Evolutionary conservation across 2,797 vertebrate species (phyloP).

Genomic region (Hirundo rustica): DNA sequence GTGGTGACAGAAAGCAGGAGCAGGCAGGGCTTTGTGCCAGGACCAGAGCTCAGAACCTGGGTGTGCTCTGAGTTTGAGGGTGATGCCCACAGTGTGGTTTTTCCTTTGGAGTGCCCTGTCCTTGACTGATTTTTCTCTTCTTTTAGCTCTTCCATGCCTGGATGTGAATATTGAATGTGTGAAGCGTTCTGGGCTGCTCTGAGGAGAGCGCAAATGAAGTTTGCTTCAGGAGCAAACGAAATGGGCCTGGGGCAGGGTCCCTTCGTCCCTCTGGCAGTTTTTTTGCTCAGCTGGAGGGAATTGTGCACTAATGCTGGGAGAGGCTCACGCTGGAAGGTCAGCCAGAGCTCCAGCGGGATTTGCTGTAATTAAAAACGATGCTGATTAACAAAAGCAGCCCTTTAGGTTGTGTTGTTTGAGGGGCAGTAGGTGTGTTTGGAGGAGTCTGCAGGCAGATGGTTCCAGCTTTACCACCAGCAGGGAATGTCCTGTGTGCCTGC

Average conservation of each 20-base stretch:
- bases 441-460: background rate
- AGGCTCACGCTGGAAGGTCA: background rate
- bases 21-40: background rate
- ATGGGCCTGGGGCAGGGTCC: background rate
- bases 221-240: background rate
- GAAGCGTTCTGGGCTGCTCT: background rate
- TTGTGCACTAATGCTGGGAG: background rate
- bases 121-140: background rate
- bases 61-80: background rate
- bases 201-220: background rate
- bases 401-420: background rate
- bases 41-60: background rate
- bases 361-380: background rate
- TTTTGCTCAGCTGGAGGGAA: background rate
- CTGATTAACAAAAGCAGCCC: background rate
- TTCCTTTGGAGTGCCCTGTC: background rate
- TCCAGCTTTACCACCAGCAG: background rate
- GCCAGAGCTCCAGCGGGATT: background rate
- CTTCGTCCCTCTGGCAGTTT: background rate
- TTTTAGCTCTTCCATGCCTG: background rate
- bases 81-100: background rate
- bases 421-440: background rate
- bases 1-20: fast-evolving
- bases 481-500: fast-evolving
- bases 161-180: background rate